These are phyloP conservation scores for Epizoanthus stellaris DNA, from an alignment of 92 coral and sea anemone species.

Conservation along the genomic window DNA sequence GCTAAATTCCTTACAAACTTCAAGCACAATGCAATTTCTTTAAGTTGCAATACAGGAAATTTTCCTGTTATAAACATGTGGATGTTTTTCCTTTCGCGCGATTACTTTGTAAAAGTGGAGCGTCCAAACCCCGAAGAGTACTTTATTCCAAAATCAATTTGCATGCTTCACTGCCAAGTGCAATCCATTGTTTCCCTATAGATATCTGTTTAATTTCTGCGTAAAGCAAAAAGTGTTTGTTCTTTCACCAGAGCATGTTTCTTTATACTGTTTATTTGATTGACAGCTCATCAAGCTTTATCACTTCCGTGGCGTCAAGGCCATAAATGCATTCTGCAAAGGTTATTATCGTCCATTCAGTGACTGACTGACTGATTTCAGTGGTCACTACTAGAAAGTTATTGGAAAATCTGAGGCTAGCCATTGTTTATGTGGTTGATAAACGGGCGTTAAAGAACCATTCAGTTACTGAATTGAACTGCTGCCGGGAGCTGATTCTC, in stretches of 20 bases:
- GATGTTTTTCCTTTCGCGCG: background rate
- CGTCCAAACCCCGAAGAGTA: too few species aligned
- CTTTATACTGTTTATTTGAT: slow-evolving; percentile 26
- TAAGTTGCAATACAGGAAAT: background rate
- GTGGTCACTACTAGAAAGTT: background rate
- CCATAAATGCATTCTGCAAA: slow-evolving; percentile 20
- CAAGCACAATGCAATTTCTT: background rate
- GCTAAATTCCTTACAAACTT: background rate
- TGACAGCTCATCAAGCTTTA: slow-evolving; percentile 14
- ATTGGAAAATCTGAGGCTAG: slow-evolving; percentile 8
- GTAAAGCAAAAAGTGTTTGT: slow-evolving; percentile 15
- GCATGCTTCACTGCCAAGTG: slow-evolving; percentile 18
- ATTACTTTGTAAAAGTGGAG: too few species aligned
- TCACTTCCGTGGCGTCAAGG: background rate
- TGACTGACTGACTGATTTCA: slow-evolving; percentile 9
- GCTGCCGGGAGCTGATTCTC: background rate
- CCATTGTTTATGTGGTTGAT: background rate
- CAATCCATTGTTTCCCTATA: slow-evolving; percentile 21
- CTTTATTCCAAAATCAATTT: background rate
- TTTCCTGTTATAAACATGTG: background rate
- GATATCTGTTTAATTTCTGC: slow-evolving; percentile 11
- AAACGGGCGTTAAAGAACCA: background rate
- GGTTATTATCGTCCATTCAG: slow-evolving; percentile 4
- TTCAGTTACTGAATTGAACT: background rate
- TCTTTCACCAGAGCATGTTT: background rate